phyloP scores from a whole-genome alignment of 2,113 vertebrate species.

The Zosterops hypoxanthus region DNA sequence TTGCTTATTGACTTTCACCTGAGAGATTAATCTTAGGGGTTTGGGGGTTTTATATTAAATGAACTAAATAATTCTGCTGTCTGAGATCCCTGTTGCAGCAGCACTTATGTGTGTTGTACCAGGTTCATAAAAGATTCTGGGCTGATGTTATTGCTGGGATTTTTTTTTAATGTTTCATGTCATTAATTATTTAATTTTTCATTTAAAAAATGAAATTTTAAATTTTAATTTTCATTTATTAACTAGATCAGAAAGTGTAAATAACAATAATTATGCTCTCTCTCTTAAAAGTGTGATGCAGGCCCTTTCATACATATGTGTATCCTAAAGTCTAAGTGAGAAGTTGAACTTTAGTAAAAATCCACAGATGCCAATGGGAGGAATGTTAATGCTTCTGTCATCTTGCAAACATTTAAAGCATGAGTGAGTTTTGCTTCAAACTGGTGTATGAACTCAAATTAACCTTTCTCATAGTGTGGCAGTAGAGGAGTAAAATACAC shows the following conservation, averaged over 20 bases:
- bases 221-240: background rate
- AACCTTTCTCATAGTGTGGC: background rate
- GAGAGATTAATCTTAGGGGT: fast-evolving
- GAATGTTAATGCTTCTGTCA: background rate
- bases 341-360: background rate
- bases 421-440: background rate
- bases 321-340: background rate
- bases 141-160: background rate
- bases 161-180: background rate
- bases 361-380: background rate
- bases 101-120: fast-evolving
- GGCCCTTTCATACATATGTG: background rate
- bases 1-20: background rate
- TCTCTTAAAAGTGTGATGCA: background rate
- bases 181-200: background rate
- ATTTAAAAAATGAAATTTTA: background rate
- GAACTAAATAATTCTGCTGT: background rate
- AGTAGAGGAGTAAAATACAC: background rate
- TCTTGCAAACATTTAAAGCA: background rate
- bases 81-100: background rate
- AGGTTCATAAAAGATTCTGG: background rate
- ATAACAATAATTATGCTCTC: background rate
- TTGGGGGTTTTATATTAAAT: background rate
- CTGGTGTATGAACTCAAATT: background rate
- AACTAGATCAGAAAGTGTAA: background rate